Conservation (phyloP, 2,797 vertebrate species). For the Chelon auratus region DNA sequence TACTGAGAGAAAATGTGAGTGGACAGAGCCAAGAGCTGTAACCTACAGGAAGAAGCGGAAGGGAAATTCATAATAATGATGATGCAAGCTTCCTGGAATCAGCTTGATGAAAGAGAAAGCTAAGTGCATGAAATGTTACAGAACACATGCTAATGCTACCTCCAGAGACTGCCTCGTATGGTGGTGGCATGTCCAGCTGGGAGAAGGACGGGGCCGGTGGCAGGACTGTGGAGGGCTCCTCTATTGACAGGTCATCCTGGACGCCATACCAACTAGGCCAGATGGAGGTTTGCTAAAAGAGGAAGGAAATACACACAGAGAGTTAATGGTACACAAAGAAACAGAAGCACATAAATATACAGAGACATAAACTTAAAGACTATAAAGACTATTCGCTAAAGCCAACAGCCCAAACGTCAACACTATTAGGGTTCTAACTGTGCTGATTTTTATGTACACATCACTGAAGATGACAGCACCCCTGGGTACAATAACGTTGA, state of each 20-base stretch:
- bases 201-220: constrained; percentile 87
- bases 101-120: neutral
- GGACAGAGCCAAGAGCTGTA: neutral
- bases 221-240: constrained; percentile 84
- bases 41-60: constrained; percentile 1
- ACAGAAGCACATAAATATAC: constrained; percentile 7
- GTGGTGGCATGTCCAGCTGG: constrained; percentile 88
- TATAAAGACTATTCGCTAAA: neutral
- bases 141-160: constrained; percentile 65
- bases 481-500: constrained; percentile 9
- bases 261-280: constrained; percentile 89
- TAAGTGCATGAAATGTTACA: neutral
- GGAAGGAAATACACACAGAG: constrained; percentile 18
- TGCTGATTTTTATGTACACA: constrained; percentile 34
- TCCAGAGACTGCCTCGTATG: constrained; percentile 87
- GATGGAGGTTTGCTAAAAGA: constrained; percentile 80
- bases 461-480: constrained; percentile 1
- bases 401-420: neutral
- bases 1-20: neutral
- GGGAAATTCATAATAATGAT: neutral
- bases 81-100: neutral
- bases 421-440: neutral
- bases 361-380: no score
- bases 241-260: constrained; percentile 86
- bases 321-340: constrained; percentile 10